Base-by-base conservation (phyloP, 2,888 invertebrate species). In the Dynastes tityus region DNA sequence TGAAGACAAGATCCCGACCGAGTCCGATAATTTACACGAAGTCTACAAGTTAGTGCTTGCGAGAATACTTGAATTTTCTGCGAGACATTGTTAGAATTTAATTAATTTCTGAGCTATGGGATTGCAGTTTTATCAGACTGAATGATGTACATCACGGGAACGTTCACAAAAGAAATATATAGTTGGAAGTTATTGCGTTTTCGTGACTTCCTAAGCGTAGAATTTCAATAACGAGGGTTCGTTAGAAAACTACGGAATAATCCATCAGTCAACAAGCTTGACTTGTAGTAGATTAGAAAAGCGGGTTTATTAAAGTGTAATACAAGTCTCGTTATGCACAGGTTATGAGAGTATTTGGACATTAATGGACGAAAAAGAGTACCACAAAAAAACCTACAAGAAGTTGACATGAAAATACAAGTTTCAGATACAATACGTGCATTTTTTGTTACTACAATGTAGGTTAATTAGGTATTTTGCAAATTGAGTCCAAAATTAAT, bases 61-160 rank as follows among this genome's bases (percentile, higher is more conserved):
- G 9, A 71, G 37, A 29, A 58, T 71, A 37, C 55, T 58, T 55
- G 32, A 71, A 49, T 55, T 55, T 71, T 71, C 55, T 53, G 27
- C 16, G 3, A 16, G 71, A 32, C 71, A 51, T 29, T 53, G 55
- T 58, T 55, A 71, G 58, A 71, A 71, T 71, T 71, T 71, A 55
- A 71, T 71, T 71, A 71, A 55, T 71, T 37, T 71, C 71, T 40
- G 71, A 58, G 22, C 37, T 37, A 58, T 71, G 16, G 37, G 40
- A 71, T 71, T 58, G 53, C 11, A 71, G 37, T 58, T 71, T 71
- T 67, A 53, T 37, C 37, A 37, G 16, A 37, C n/a, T 40, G 71
- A 71, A 22, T 71, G 71, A 71, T 58, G 8, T 37, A 71, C 32
- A 45, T 67, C 67, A 37, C n/a, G 0, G 22, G n/a, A 55, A 16